Conservation (phyloP, 2,888 invertebrate species). For the Dioctria rufipes region DNA sequence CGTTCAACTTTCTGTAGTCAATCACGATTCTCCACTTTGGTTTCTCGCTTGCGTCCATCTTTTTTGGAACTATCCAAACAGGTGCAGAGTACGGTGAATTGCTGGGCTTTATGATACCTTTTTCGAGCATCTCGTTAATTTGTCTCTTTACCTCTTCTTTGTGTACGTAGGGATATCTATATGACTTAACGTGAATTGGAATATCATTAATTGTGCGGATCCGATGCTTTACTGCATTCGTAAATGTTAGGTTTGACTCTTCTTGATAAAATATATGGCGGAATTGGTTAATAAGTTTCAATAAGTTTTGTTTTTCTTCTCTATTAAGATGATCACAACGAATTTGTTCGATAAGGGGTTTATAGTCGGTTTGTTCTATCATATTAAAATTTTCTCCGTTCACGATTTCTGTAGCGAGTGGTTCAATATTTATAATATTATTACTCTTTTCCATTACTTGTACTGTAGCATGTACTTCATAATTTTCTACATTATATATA, state of each 20-base stretch:
- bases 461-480: neutral
- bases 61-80: constrained; percentile 37
- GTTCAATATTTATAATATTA: neutral
- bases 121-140: constrained; percentile 32
- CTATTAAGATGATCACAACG: too few species aligned
- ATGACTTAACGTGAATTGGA: constrained; percentile 56
- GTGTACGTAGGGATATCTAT: constrained; percentile 50
- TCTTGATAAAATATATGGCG: neutral
- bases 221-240: neutral
- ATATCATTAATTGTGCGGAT: constrained; percentile 20
- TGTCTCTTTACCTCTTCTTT: constrained; percentile 31
- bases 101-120: constrained; percentile 49
- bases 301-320: too few species aligned
- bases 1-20: constrained; percentile 52
- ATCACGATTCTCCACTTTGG: constrained; percentile 54
- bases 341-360: too few species aligned
- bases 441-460: neutral
- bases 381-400: neutral
- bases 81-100: constrained; percentile 39
- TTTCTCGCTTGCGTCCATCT: constrained; percentile 34
- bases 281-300: neutral
- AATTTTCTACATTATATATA: constrained; percentile 25
- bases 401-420: neutral
- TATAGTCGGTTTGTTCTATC: too few species aligned
- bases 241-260: neutral